These are phyloP conservation scores for Oplegnathus fasciatus DNA, from an alignment of 2,113 vertebrate species.

Conservation along the genomic window DNA sequence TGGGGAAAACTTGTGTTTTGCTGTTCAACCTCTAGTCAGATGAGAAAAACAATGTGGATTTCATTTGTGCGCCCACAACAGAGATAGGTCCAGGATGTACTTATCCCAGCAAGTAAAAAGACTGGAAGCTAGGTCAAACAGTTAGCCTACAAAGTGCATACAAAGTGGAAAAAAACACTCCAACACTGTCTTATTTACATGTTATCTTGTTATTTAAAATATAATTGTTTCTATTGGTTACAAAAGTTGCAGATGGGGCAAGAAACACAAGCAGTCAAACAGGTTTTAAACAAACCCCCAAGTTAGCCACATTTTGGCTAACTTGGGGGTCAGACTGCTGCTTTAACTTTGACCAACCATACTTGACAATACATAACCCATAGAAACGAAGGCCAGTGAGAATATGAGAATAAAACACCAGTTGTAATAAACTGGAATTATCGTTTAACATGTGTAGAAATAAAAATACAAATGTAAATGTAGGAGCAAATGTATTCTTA, in stretches of 20 bases:
- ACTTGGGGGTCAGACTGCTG: background rate
- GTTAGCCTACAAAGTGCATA: no score
- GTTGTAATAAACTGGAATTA: background rate
- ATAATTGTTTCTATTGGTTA: background rate
- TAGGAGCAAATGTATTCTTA: background rate
- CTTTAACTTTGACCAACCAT: background rate
- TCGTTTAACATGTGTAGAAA: no score
- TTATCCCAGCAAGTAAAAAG: background rate
- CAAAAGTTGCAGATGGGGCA: background rate
- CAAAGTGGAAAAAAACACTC: no score
- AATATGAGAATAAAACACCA: background rate
- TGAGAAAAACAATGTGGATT: background rate
- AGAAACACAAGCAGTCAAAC: background rate
- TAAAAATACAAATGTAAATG: background rate
- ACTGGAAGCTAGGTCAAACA: background rate
- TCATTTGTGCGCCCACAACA: background rate
- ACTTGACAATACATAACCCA: background rate
- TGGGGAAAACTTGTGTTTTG: background rate
- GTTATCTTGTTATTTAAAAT: constrained; percentile 6
- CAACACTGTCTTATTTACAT: background rate
- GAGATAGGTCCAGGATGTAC: background rate
- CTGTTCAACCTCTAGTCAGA: background rate
- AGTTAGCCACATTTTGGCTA: background rate
- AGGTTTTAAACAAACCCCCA: background rate
- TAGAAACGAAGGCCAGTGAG: background rate